A percentile compares a stretch with the other conserved stretches of the same genome.
These are phyloP conservation scores for Podarcis siculus DNA, from an alignment of 2,797 vertebrate genomes.

Conservation along the genomic window DNA sequence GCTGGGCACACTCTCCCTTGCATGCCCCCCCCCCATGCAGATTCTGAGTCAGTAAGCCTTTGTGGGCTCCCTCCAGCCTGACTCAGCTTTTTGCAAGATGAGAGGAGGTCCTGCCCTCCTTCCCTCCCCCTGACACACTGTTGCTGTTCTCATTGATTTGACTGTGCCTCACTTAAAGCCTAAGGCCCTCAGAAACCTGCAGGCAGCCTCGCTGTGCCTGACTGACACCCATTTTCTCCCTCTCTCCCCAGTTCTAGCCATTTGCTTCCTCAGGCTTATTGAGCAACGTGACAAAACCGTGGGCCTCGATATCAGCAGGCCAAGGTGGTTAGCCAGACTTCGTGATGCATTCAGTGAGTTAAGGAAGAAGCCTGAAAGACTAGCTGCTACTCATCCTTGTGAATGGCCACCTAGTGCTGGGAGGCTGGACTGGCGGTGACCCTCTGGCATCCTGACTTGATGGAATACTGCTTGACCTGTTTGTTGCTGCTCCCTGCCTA, in stretches of 20 bases:
- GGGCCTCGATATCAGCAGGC: slow-evolving; percentile 29
- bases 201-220: neutral
- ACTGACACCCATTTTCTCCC: slow-evolving; percentile 13
- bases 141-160: neutral
- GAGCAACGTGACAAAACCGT: slow-evolving; percentile 25
- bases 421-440: slow-evolving; percentile 30
- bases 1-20: neutral
- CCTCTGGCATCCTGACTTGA: neutral
- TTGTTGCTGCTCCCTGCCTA: slow-evolving; percentile 41
- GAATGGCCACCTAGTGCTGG: slow-evolving; percentile 22
- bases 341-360: slow-evolving; percentile 30
- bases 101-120: neutral
- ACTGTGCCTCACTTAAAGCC: neutral
- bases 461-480: slow-evolving; percentile 35
- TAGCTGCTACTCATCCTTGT: slow-evolving; percentile 26
- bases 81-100: neutral
- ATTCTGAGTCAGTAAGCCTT: no score
- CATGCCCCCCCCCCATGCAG: neutral
- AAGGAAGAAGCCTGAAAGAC: slow-evolving; percentile 45
- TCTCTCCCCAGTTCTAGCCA: slow-evolving; percentile 70
- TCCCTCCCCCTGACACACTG: neutral
- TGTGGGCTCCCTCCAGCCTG: neutral
- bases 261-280: slow-evolving; percentile 36
- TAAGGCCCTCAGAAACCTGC: neutral
- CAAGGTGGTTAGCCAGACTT: slow-evolving; percentile 49